Percentiles rank a stretch among this genome's conserved stretches.
Conservation (phyloP, 2,113 vertebrate genomes). For the Canis aureus region DNA sequence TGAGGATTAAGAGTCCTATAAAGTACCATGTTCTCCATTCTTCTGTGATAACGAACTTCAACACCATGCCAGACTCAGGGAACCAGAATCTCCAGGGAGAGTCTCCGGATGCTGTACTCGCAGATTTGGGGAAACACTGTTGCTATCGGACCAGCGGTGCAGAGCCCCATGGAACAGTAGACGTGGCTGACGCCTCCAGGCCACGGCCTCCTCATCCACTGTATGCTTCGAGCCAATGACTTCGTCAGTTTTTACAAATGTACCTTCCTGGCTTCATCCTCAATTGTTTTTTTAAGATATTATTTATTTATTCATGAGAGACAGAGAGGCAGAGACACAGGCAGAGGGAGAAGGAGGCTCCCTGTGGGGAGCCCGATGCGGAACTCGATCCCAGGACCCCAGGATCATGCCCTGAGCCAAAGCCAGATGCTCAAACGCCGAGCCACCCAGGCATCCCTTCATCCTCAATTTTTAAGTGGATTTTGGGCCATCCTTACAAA, state of each 20-base stretch:
- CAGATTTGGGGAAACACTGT: not conserved
- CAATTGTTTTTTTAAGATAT: not conserved
- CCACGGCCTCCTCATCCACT: fast-evolving
- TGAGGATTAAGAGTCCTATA: not conserved
- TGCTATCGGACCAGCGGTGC: not conserved
- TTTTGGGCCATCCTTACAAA: not conserved
- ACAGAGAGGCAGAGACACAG: too few species aligned
- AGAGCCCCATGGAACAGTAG: not conserved
- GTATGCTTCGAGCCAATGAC: not conserved
- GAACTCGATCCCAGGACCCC: too few species aligned
- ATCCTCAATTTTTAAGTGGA: not conserved
- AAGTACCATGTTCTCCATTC: not conserved
- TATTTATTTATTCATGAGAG: too few species aligned
- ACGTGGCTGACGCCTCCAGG: not conserved
- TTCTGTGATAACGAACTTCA: not conserved
- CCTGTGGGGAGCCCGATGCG: too few species aligned
- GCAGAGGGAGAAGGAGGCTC: too few species aligned
- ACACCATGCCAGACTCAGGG: not conserved
- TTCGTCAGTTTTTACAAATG: not conserved
- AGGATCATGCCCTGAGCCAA: too few species aligned
- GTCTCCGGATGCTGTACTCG: not conserved
- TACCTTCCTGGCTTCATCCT: not conserved
- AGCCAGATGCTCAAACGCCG: too few species aligned
- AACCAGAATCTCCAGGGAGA: not conserved
- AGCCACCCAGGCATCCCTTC: not conserved